Conservation (phyloP, 2,888 invertebrate genomes). For the Clivina fossor region DNA sequence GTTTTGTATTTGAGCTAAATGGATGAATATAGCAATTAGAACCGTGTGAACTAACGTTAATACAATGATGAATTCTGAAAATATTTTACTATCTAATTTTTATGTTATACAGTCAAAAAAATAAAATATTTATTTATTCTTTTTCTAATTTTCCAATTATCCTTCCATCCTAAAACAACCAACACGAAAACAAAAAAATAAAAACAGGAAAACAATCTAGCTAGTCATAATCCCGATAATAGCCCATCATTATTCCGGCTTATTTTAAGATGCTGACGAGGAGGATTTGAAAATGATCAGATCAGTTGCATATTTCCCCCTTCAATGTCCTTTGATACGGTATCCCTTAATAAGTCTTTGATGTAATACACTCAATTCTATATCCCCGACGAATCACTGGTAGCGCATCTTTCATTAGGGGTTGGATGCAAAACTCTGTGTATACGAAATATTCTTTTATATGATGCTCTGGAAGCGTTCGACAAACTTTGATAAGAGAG, state of each 20-base stretch:
- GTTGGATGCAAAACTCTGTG: slow-evolving; percentile 9
- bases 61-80: too few relatives aligned
- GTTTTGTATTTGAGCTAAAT: too few relatives aligned
- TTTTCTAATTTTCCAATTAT: too few relatives aligned
- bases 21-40: too few relatives aligned
- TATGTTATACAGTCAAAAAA: too few relatives aligned
- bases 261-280: slow-evolving; percentile 9
- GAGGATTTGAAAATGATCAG: too few relatives aligned
- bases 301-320: slow-evolving; percentile 12
- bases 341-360: slow-evolving; percentile 24
- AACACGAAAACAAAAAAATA: not conserved
- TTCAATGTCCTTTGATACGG: slow-evolving; percentile 18
- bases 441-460: slow-evolving; percentile 28
- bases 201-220: not conserved
- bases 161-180: not conserved
- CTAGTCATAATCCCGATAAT: slow-evolving; percentile 6
- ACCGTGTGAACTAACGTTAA: too few relatives aligned
- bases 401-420: slow-evolving; percentile 32
- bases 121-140: too few relatives aligned
- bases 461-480: too few relatives aligned
- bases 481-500: slow-evolving; percentile 27
- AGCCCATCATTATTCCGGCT: not conserved
- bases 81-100: too few relatives aligned
- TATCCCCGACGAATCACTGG: slow-evolving; percentile 30
- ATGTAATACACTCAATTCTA: slow-evolving; percentile 32